Percentiles rank a stretch among this genome's conserved stretches.
These are phyloP conservation scores for Drosophila paranaensis DNA, from an alignment of 2,888 invertebrate species.

Conservation along the genomic window DNA sequence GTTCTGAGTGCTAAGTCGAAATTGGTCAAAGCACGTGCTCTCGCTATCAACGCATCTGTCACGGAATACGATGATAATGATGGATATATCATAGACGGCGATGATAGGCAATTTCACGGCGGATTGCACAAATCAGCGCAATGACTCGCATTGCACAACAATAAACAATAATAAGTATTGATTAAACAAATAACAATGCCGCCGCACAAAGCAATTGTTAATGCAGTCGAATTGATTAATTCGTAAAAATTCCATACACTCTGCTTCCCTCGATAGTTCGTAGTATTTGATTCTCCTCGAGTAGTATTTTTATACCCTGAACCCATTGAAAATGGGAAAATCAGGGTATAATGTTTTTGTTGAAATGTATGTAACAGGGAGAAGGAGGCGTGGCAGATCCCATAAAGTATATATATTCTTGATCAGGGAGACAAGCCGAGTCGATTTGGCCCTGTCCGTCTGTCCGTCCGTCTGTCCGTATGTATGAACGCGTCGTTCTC, in stretches of 20 bases:
- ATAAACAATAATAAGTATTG: conserved; percentile 41
- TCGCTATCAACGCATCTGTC: background rate
- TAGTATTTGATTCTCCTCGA: background rate
- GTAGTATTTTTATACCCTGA: background rate
- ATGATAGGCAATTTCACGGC: conserved; percentile 21
- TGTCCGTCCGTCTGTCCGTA: no score
- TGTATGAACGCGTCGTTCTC: no score
- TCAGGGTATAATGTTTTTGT: no score
- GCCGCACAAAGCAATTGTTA: conserved; percentile 27
- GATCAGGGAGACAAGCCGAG: no score
- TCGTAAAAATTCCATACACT: background rate
- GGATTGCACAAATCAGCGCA: conserved; percentile 36
- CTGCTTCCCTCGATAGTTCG: background rate
- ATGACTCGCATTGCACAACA: conserved; percentile 33
- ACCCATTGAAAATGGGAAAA: no score
- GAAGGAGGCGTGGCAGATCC: no score
- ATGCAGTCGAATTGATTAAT: background rate
- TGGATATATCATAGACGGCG: conserved; percentile 23
- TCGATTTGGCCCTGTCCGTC: no score
- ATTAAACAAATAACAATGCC: conserved; percentile 32
- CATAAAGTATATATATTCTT: no score
- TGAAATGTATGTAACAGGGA: no score
- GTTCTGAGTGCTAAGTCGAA: background rate
- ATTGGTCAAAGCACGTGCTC: background rate
- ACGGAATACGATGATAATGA: conserved; percentile 25